A percentile compares a stretch with the other conserved stretches of the same genome.
phyloP scores from a whole-genome alignment of 1,140 invertebrate genomes.

The Scylla paramamosain region DNA sequence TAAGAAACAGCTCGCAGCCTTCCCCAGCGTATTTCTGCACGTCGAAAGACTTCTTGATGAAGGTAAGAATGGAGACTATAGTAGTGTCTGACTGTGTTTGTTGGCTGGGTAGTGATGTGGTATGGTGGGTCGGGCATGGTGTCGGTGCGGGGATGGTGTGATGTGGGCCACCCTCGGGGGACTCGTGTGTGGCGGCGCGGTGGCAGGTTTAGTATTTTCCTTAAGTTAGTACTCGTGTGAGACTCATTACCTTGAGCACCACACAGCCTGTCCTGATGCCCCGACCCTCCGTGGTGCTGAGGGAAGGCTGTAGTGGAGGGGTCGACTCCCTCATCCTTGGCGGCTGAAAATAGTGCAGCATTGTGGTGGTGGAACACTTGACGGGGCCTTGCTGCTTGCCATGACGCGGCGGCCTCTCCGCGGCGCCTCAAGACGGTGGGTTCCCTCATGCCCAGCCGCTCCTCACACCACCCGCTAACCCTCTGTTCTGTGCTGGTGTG shows the following conservation, averaged over 20 bases:
- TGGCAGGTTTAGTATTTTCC: not conserved
- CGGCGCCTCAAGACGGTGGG: not conserved
- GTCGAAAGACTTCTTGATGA: constrained; percentile 99
- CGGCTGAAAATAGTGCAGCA: constrained; percentile 73
- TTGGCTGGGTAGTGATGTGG: no score
- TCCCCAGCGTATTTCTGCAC: constrained; percentile 99
- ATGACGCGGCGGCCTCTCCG: not conserved
- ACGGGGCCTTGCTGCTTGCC: not conserved
- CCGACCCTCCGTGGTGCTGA: not conserved
- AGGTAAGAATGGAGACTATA: constrained; percentile 87
- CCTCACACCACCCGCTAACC: not conserved
- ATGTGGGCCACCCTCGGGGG: not conserved
- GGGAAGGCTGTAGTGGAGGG: not conserved
- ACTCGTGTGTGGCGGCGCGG: not conserved
- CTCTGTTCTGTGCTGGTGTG: not conserved
- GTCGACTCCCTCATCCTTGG: not conserved
- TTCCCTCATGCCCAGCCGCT: not conserved
- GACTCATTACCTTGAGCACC: not conserved
- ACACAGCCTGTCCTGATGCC: not conserved
- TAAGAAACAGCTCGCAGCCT: constrained; percentile 99
- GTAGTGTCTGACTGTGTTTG: constrained; percentile 42
- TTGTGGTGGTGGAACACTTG: constrained; percentile 11
- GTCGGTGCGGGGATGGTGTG: not conserved
- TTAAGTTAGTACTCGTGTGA: not conserved
- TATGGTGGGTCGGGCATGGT: not conserved